Conservation (phyloP, 2,888 invertebrate genomes). For the Suillia variegata region DNA sequence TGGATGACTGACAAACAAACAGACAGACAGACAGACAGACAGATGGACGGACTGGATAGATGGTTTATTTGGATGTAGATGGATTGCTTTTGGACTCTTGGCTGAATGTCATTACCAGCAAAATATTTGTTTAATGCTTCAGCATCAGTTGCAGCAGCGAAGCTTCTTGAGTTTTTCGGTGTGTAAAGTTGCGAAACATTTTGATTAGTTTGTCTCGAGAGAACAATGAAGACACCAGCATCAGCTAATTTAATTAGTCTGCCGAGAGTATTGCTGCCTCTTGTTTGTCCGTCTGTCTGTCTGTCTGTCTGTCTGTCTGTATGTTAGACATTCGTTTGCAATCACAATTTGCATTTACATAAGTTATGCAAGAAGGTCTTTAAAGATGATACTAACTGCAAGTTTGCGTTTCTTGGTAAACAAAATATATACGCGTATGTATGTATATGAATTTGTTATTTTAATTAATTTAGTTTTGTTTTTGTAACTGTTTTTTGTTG, state of each 20-base stretch:
- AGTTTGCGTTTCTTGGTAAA: no score
- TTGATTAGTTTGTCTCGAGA: constrained; percentile 13
- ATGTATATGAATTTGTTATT: no score
- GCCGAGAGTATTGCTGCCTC: neutral
- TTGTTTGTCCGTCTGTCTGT: no score
- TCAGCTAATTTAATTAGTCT: constrained; percentile 14
- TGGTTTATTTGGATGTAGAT: neutral
- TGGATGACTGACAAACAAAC: constrained; percentile 3
- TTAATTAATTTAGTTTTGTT: no score
- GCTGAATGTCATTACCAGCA: constrained; percentile 13
- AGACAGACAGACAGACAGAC: no score
- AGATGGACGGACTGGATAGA: neutral
- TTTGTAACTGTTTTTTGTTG: no score
- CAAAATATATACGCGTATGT: no score
- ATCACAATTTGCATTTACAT: neutral
- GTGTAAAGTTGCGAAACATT: constrained; percentile 3
- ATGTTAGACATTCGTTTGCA: no score
- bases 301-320: no score
- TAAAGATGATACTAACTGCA: no score
- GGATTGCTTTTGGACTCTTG: neutral
- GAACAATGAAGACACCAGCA: neutral
- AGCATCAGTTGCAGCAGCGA: neutral
- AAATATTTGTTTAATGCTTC: constrained; percentile 1
- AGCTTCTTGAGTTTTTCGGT: neutral
- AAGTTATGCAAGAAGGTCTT: neutral